Conservation (phyloP, 2,797 vertebrate species). For the Echeneis naucrates region DNA sequence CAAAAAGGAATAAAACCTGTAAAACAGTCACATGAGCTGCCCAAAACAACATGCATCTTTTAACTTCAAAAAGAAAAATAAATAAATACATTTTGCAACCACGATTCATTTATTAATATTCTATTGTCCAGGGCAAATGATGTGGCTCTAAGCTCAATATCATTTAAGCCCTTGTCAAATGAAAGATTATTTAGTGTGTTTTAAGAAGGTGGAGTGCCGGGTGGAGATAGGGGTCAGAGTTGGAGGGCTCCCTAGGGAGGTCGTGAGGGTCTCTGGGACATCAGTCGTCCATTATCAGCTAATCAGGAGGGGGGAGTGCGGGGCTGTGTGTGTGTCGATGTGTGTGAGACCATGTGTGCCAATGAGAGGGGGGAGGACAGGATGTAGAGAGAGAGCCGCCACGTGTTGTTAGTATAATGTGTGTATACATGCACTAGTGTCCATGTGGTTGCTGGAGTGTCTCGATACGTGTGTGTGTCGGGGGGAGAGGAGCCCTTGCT, state of each 20-base stretch:
- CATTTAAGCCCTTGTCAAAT: slow-evolving; percentile 87
- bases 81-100: slow-evolving; percentile 41
- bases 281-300: slow-evolving; percentile 85
- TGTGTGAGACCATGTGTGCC: slow-evolving; percentile 35
- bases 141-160: slow-evolving; percentile 83
- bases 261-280: slow-evolving; percentile 82
- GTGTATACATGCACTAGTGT: slow-evolving; percentile 23
- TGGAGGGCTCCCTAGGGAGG: slow-evolving; percentile 83
- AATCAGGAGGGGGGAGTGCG: slow-evolving; percentile 76
- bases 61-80: slow-evolving; percentile 22
- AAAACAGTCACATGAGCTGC: slow-evolving; percentile 37
- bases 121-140: slow-evolving; percentile 82
- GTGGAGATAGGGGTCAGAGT: slow-evolving; percentile 85
- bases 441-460: slow-evolving; percentile 36
- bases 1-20: slow-evolving; percentile 35
- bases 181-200: slow-evolving; percentile 90
- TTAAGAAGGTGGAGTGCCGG: slow-evolving; percentile 85
- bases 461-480: slow-evolving; percentile 26
- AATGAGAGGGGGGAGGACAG: slow-evolving; percentile 36
- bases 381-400: slow-evolving; percentile 40
- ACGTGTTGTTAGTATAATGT: slow-evolving; percentile 55
- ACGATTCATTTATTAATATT: slow-evolving; percentile 83
- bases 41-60: slow-evolving; percentile 43
- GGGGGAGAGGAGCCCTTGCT: slow-evolving; percentile 8
- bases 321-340: slow-evolving; percentile 29